Conservation (phyloP, 2,888 invertebrate species). For the Drosophila atripex region DNA sequence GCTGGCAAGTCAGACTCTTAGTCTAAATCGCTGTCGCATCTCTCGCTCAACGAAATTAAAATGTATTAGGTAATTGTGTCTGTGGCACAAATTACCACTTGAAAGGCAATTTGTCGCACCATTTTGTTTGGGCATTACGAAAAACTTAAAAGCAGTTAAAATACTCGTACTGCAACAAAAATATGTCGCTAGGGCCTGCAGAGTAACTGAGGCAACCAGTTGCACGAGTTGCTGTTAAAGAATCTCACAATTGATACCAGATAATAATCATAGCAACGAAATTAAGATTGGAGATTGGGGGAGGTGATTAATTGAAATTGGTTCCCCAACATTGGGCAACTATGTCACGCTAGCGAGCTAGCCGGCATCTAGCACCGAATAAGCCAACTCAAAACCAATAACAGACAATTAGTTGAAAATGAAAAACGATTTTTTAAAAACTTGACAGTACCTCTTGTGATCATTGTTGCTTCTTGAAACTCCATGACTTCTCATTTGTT, state of each 20-base stretch:
- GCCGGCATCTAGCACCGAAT: neutral
- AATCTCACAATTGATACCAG: neutral
- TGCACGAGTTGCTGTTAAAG: slow-evolving; percentile 6
- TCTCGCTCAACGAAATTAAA: slow-evolving; percentile 63
- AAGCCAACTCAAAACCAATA: neutral
- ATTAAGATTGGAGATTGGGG: slow-evolving; percentile 11
- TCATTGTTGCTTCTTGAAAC: neutral
- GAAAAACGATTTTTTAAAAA: neutral
- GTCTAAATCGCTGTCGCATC: slow-evolving; percentile 44
- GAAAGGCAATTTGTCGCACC: slow-evolving; percentile 67
- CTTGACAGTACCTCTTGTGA: neutral
- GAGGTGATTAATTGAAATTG: slow-evolving; percentile 14
- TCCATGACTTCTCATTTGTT: neutral
- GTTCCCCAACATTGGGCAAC: slow-evolving; percentile 26
- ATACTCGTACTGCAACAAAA: slow-evolving; percentile 5
- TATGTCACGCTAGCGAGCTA: slow-evolving; percentile 18
- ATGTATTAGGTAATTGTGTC: slow-evolving; percentile 77
- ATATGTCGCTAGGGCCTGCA: slow-evolving; percentile 7
- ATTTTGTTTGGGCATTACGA: slow-evolving; percentile 49
- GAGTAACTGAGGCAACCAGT: slow-evolving; percentile 4
- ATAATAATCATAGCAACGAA: slow-evolving; percentile 5
- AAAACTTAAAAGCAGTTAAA: slow-evolving; percentile 22
- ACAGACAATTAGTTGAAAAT: neutral
- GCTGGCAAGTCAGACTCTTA: slow-evolving; percentile 17
- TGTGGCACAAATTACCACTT: slow-evolving; percentile 77